phyloP scores from a whole-genome alignment of 2,888 invertebrate species.

The Therioaphis trifolii region DNA sequence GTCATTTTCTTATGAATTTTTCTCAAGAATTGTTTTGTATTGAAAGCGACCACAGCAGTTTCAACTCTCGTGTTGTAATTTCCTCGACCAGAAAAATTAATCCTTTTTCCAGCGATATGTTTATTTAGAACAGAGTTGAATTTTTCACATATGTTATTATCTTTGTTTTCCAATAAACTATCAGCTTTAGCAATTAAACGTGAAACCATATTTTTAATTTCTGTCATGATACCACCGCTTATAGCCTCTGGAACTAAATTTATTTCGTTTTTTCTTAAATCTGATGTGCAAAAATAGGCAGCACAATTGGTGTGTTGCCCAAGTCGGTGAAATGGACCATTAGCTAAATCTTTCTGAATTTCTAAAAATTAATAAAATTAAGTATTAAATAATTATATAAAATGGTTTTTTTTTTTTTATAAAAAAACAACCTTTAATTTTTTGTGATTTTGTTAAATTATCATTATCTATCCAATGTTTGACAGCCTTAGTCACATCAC shows the following conservation, averaged over 20 bases:
- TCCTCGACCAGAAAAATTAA: background rate
- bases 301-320: background rate
- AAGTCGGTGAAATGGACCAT: constrained; percentile 16
- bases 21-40: background rate
- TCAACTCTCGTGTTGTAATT: background rate
- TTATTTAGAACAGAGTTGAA: background rate
- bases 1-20: constrained; percentile 14
- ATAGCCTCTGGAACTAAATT: no score
- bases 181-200: background rate
- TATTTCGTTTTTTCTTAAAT: no score
- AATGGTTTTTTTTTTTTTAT: no score
- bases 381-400: no score
- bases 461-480: background rate
- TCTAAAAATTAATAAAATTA: background rate
- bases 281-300: background rate
- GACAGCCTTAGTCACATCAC: constrained; percentile 3
- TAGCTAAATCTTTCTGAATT: background rate
- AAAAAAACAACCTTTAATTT: constrained; percentile 4
- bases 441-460: background rate
- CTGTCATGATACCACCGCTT: no score
- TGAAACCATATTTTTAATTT: no score
- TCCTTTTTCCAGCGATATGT: background rate
- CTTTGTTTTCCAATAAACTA: background rate
- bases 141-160: constrained; percentile 4
- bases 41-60: background rate